Base-by-base conservation (phyloP, 2,888 invertebrate genomes). In the Brenthis hecate region DNA sequence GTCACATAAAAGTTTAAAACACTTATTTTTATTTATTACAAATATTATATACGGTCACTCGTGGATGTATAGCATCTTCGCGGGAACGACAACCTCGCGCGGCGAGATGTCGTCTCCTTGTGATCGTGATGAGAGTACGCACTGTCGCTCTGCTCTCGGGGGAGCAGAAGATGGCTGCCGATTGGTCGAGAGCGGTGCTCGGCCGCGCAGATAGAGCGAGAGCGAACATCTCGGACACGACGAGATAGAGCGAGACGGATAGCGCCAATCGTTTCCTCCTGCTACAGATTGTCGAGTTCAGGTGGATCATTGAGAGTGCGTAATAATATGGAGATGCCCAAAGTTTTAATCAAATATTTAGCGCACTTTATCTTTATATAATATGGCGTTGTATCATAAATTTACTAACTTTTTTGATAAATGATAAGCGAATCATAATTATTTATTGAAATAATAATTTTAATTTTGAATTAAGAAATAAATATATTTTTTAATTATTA, bases 121-220 rank as follows among this genome's bases (percentile, higher is more conserved):
- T 84, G 88, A 85, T 87, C 78, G 85, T 90, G 91, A 90, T 89
- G 91, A 92, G 92, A 91, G 89, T 85, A 91, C 91, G 91, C 92
- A 91, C 89, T 92, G 92, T 92, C 92, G 92, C 89, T 91, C 85
- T 92, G 89, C 91, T 92, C 92, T 92, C 92, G 91, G 87, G 92
- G 92, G 92, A 92, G 91, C 91, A 91, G 83, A 87, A 92, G 91
- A 92, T 91, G 90, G 87, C 85, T 78, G 87, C 86, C 86, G 86
- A 92, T 92, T 92, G 92, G 92, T 91, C 87, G 92, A 91, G 88
- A 89, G 83, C 85, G 85, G 77, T 81, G 78, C 80, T 76, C 85
- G 82, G 81, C 81, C 82, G 86, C 84, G 82, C 85, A 85, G 89
- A 83, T 86, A 82, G 87, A 91, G 84, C 80, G 92, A 92, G 91